These are phyloP conservation scores for Oscheius onirici DNA, from an alignment of 2,888 invertebrate genomes.

Conservation along the genomic window DNA sequence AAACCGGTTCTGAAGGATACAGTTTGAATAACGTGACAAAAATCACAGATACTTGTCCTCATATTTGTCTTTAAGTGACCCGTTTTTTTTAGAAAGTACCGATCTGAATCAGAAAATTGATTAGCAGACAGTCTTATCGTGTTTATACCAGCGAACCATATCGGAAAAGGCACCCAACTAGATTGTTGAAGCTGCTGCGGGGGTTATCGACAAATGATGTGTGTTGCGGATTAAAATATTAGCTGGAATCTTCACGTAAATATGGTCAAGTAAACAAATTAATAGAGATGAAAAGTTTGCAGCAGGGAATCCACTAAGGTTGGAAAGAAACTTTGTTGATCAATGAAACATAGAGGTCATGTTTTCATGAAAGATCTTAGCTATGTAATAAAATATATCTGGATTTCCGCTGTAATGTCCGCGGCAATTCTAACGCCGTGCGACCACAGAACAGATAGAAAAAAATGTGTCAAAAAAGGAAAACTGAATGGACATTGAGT, in stretches of 20 bases:
- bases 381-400: neutral
- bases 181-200: slow-evolving; percentile 8
- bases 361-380: too few species aligned
- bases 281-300: too few species aligned
- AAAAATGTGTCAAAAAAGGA: neutral
- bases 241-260: neutral
- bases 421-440: neutral
- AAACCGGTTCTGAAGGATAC: slow-evolving; percentile 20
- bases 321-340: neutral
- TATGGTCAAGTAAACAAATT: neutral
- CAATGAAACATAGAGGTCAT: too few species aligned
- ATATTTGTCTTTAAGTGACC: neutral
- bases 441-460: neutral
- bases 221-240: neutral
- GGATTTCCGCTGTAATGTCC: neutral
- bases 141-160: neutral
- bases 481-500: neutral
- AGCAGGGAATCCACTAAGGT: too few species aligned
- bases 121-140: slow-evolving; percentile 11
- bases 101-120: slow-evolving; percentile 9
- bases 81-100: neutral
- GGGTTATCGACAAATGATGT: neutral
- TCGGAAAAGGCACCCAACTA: neutral
- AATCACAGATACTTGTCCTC: neutral
- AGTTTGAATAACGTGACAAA: slow-evolving; percentile 13